Percentiles rank a stretch among this genome's conserved stretches.
Evolutionary conservation across 53 echinoderm and acorn worm genomes (phyloP).

Genomic region (Echinometra lucunter): DNA sequence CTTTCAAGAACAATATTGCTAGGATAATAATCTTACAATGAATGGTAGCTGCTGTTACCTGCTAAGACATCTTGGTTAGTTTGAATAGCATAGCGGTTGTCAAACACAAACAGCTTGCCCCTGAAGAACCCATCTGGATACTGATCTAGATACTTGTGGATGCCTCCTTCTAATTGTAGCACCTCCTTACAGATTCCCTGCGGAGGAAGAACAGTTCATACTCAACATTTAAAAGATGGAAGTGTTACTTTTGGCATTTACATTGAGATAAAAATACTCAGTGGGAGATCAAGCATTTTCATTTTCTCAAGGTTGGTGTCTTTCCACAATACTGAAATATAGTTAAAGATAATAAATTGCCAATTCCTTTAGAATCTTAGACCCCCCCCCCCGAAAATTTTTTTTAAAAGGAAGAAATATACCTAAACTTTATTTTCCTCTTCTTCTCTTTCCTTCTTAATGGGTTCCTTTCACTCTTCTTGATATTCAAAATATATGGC

Average conservation of each 20-base stretch:
- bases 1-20: too few species aligned
- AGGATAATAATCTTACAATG: background rate
- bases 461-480: too few species aligned
- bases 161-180: conserved; percentile 83
- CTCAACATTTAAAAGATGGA: background rate
- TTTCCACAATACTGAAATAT: background rate
- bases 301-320: background rate
- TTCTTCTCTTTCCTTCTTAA: background rate
- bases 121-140: conserved; percentile 84
- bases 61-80: conserved; percentile 78
- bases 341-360: background rate
- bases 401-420: background rate
- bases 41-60: conserved; percentile 56
- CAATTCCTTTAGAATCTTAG: too few species aligned
- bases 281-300: background rate
- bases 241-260: background rate
- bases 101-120: conserved; percentile 95
- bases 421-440: background rate
- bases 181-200: conserved; percentile 91
- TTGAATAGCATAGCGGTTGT: conserved; percentile 83
- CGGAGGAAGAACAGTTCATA: background rate
- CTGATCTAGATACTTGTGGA: conserved; percentile 78
- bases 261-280: background rate
- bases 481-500: too few species aligned
- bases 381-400: too few species aligned